Base-by-base conservation (phyloP, 2,888 invertebrate species). In the Apotomis turbidana region DNA sequence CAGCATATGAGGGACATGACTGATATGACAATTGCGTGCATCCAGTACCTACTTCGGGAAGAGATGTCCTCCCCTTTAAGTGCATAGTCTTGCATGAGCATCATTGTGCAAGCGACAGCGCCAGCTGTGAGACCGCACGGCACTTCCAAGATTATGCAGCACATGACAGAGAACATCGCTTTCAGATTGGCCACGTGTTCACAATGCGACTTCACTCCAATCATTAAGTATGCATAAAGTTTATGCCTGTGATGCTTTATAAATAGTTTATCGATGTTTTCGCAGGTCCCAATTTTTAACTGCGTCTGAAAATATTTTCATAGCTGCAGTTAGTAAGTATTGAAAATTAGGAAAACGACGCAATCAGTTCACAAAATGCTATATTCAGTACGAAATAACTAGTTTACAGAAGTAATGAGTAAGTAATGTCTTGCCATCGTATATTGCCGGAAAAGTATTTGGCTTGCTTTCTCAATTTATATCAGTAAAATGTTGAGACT, bases 71-170 rank as follows among this genome's bases (percentile, higher is more conserved):
- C 83, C 0, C 86, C 87, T 12, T 88, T 87, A 8, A 95, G 80
- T 0, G 94, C 92, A 41, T 87, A 86, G 71, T 95, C 94, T 80
- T 96, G 95, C n/a, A 95, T 85, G 8, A 94, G 90, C 95, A 96
- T 95, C 0, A 92, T 85, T 44, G 95, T 87, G 76, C 95, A 95
- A 0, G 94, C 94, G 5, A 94, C 85, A 0, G 94, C 90, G 0
- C 95, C 95, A 0, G 95, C 95, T 0, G 94, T 94, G 77, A 94
- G 93, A 0, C 95, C 95, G 71, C 95, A 95, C 0, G 95, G 95
- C 12, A 95, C 91, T 80, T 95, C 95, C 9, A 95, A 82, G 0
- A 94, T 87, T 1, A 95, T 84, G 59, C 94, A 82, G 63, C 94
- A 94, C n/a, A 95, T 85, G 0, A 94, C 90, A 52, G 93, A 88